Evolutionary conservation across 2,797 vertebrate species (phyloP).

Genomic region (Paratrypauchen microcephalus): DNA sequence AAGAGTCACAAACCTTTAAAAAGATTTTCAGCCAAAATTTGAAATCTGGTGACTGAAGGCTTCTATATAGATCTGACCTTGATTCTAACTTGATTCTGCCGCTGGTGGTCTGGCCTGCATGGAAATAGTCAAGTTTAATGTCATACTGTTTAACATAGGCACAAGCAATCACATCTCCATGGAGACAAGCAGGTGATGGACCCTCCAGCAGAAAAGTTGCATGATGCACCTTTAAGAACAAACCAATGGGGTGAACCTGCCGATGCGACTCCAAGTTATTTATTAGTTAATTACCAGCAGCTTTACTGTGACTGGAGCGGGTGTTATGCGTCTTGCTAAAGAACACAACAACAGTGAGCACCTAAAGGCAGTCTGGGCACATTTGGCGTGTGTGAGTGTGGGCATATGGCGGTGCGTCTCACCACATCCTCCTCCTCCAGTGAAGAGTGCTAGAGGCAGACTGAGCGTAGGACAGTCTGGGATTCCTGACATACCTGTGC

Average conservation of each 20-base stretch:
- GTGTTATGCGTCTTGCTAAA: not conserved
- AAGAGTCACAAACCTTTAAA: no score
- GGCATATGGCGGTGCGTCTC: slow-evolving; percentile 40
- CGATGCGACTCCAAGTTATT: not conserved
- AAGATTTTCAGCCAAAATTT: no score
- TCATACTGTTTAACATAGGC: no score
- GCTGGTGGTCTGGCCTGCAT: no score
- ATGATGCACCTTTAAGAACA: not conserved
- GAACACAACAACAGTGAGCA: not conserved
- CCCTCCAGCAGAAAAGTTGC: no score
- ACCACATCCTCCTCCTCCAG: slow-evolving; percentile 50
- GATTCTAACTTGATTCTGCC: no score
- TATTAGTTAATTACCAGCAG: not conserved
- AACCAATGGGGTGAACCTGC: not conserved
- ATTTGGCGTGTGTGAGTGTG: slow-evolving; percentile 33
- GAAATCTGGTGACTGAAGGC: no score
- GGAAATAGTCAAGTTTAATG: no score
- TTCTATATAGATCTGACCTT: no score
- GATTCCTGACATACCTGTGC: slow-evolving; percentile 72
- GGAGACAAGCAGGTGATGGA: no score
- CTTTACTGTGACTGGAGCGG: not conserved
- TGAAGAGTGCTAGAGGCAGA: slow-evolving; percentile 50
- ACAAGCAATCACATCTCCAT: no score
- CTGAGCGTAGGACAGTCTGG: slow-evolving; percentile 62
- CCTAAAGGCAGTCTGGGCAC: slow-evolving; percentile 12